Conservation (phyloP, 2,113 vertebrate genomes). For the Cricetomys ansorgei region DNA sequence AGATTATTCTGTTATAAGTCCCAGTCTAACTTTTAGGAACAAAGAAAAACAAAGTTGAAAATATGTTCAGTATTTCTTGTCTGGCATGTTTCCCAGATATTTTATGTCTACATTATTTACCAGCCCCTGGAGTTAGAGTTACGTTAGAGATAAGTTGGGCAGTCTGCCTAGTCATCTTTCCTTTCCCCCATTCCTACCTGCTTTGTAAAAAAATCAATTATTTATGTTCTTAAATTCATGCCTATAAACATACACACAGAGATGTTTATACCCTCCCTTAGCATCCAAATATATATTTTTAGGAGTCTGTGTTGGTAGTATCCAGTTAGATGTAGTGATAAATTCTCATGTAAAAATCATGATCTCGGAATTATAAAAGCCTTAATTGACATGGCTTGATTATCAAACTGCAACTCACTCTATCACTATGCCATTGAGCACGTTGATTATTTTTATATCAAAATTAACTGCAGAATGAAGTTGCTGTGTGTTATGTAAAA, state of each 20-base stretch:
- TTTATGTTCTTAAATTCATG: background rate
- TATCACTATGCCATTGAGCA: background rate
- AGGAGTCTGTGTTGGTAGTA: background rate
- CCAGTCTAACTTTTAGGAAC: background rate
- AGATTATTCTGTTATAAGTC: background rate
- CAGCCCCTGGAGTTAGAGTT: background rate
- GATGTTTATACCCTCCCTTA: background rate
- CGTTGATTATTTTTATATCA: constrained; percentile 11
- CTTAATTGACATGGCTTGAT: background rate
- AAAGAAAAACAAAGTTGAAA: background rate
- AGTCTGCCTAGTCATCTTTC: background rate
- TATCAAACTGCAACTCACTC: constrained; percentile 1
- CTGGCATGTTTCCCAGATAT: background rate
- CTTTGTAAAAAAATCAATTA: background rate
- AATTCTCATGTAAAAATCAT: background rate
- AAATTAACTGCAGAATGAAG: background rate
- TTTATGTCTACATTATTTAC: background rate
- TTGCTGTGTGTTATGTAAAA: background rate
- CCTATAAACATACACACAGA: background rate
- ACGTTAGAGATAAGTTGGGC: too few relatives aligned
- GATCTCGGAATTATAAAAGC: background rate
- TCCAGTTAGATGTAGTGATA: background rate
- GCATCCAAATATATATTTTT: background rate
- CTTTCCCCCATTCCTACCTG: background rate
- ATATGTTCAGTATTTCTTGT: background rate